These are phyloP conservation scores for Spisula solida DNA, from an alignment of 2,888 invertebrate genomes.

Conservation along the genomic window DNA sequence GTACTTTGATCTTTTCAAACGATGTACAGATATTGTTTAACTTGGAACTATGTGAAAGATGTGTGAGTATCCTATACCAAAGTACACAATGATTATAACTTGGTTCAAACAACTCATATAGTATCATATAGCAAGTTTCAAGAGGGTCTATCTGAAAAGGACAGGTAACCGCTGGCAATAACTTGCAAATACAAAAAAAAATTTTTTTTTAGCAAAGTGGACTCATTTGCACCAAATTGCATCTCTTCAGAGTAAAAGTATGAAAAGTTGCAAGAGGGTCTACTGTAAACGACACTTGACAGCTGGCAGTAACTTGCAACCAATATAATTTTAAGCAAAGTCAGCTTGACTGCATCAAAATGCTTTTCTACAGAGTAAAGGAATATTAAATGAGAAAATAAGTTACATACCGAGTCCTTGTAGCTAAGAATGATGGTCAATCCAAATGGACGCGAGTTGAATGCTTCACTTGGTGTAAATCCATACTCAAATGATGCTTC, in stretches of 20 bases:
- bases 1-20: no score
- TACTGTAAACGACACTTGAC: conserved; percentile 44
- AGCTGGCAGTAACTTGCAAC: conserved; percentile 59
- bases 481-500: conserved; percentile 98
- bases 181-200: no score
- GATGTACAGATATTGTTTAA: no score
- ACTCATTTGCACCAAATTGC: conserved; percentile 56
- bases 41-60: background rate
- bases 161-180: conserved; percentile 64
- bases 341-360: no score
- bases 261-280: conserved; percentile 73
- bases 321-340: background rate
- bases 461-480: conserved; percentile 98
- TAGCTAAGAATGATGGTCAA: conserved; percentile 97
- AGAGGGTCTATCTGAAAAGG: conserved; percentile 56
- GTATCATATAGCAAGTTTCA: conserved; percentile 72
- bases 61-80: conserved; percentile 45
- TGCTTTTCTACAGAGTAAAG: background rate
- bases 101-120: conserved; percentile 58
- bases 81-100: conserved; percentile 25
- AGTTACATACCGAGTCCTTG: conserved; percentile 91
- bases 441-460: conserved; percentile 98
- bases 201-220: no score
- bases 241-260: conserved; percentile 47
- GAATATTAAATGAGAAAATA: background rate